Base-by-base conservation (phyloP, 2,113 vertebrate genomes). In the Lutjanus erythropterus region DNA sequence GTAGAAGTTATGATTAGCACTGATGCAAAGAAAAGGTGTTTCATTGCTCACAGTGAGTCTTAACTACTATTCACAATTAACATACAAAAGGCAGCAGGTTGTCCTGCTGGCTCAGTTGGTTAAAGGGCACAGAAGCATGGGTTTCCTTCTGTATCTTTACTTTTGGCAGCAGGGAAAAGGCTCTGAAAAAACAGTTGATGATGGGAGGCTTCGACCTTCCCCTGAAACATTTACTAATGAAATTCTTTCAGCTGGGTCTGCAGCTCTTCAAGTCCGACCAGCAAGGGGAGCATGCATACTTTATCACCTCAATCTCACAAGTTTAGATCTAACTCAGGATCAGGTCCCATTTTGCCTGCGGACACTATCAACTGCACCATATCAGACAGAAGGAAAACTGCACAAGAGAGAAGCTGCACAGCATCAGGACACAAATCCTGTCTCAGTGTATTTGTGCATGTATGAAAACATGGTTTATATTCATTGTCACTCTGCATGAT, bases 41-140 rank as follows among this genome's bases (percentile, higher is more conserved):
- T 64, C 33, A 11, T 41, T 23, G 16, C 19, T 47, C 49, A 15
- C 42, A 19, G 7, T 25, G 35, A 47, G 21, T 15, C 37, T 31
- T 5, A 49, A 31, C 18, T 23, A 18, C 41, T 35, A 7, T 58
- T 33, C 27, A 14, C 47, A 81, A 50, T 81, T 81, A 72, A 23
- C 50, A 47, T 60, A 39, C 42, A 50, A 56, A 59, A 89, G 46
- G 27, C 80, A 74, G 76, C 75, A 79, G 70, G 58, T 70, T 75
- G 64, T 77, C 68, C 35, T 59, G 60, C 61, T 70, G 47, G 23
- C 50, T 71, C 50, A 56, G 56, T 16, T 49, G 35, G 39, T 25
- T 58, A 52, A 75, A 78, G 25, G 66, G 58, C 52, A n/a, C 6
- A 52, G 27, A 75, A 50, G 42, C 44, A 50, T 27, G 18, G 18